phyloP scores from a whole-genome alignment of 2,888 invertebrate genomes.

The Arctia plantaginis region DNA sequence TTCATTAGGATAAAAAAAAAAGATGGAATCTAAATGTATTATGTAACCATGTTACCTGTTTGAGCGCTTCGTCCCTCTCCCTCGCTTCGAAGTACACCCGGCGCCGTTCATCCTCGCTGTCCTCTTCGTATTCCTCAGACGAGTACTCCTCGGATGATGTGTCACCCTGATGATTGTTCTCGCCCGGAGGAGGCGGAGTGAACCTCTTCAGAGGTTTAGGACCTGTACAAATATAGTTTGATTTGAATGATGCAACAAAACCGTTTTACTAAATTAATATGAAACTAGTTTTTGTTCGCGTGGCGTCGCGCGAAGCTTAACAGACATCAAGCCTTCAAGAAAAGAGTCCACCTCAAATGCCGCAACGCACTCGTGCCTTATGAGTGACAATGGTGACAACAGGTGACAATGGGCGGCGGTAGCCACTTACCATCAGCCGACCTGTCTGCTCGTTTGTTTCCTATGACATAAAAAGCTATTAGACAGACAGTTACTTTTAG shows the following conservation, averaged over 20 bases:
- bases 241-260: too few relatives aligned
- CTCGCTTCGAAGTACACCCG: constrained; percentile 77
- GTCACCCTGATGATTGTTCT: constrained; percentile 81
- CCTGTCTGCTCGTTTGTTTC: neutral
- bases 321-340: too few relatives aligned
- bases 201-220: constrained; percentile 95
- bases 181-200: constrained; percentile 94
- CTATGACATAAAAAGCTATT: too few relatives aligned
- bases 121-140: constrained; percentile 75
- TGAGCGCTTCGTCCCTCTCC: constrained; percentile 89
- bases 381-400: too few relatives aligned
- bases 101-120: constrained; percentile 86
- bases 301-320: too few relatives aligned
- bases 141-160: constrained; percentile 81
- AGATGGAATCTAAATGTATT: neutral
- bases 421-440: neutral
- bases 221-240: constrained; percentile 66
- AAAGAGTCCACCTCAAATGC: too few relatives aligned
- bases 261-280: too few relatives aligned
- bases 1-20: neutral
- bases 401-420: neutral
- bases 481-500: too few relatives aligned
- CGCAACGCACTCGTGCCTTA: too few relatives aligned
- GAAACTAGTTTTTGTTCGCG: too few relatives aligned
- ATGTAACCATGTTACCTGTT: constrained; percentile 77